Base-by-base conservation (phyloP, 2,113 vertebrate species). In the Brienomyrus longianalis region DNA sequence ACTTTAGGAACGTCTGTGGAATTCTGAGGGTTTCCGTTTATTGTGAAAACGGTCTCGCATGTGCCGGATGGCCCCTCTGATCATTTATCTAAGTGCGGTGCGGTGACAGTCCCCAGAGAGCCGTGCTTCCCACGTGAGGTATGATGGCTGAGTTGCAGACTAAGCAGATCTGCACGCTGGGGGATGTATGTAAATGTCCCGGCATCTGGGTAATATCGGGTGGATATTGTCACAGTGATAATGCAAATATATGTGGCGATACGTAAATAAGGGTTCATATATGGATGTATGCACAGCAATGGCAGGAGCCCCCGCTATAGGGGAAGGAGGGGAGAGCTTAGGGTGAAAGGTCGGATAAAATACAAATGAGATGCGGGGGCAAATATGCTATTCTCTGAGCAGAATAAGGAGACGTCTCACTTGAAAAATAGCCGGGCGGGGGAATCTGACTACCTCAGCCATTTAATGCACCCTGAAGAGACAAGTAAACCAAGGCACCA, bases 201-300 rank as follows among this genome's bases (percentile, higher is more conserved):
- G 95, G 95, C 96, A 95, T 95, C 93, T 92, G 95, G 95, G 95
- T 96, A 95, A 96, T 96, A 95, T 95, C 95, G 94, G 96, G 95
- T 94, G 95, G 95, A 94, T 94, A 95, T 95, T 96, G 95, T 96
- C 96, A 95, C 94, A 91, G 91, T 92, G 86, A 91, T 95, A 95
- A 96, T 96, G 94, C 93, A 94, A 92, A 92, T 94, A 93, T 95
- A 93, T 92, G 56, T 94, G 93, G 91, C 91, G 92, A 93, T 92
- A 94, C 93, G 94, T 93, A 94, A 95, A 95, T 62, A 89, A 86
- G 88, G 87, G 59, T 89, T 85, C 80, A 56, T 54, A 80, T 54
- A 56, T 83, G 77, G 88, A 70, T 56, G 87, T 77, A 85, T 56
- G 70, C 85, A 87, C 35, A 59, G 15, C 27, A 8, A 87, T 70